phyloP scores from a whole-genome alignment of 1,140 invertebrate genomes.

The Sitobion miscanthi region DNA sequence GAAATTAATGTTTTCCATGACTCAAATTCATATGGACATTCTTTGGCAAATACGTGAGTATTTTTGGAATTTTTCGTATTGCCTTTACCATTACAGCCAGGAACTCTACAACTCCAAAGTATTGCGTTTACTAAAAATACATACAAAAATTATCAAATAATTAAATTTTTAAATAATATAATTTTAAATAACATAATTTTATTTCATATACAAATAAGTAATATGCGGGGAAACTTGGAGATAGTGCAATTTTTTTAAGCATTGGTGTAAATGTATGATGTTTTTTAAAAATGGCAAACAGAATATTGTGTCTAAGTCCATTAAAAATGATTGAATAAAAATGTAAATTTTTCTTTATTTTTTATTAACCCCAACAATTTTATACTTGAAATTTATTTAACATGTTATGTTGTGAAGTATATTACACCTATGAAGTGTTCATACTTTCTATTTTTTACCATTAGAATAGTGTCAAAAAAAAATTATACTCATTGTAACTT shows the following conservation, averaged over 20 bases:
- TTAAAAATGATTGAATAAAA: too few species aligned
- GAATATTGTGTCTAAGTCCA: too few species aligned
- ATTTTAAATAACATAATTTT: background rate
- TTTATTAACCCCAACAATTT: too few species aligned
- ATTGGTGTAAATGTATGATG: background rate
- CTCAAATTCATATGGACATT: conserved; percentile 42
- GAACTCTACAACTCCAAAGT: background rate
- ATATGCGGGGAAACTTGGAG: too few species aligned
- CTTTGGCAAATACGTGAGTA: conserved; percentile 2
- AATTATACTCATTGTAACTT: too few species aligned
- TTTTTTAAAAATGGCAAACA: background rate
- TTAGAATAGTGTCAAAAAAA: too few species aligned
- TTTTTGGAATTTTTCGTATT: background rate
- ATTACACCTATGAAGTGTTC: too few species aligned
- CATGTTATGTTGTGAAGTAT: too few species aligned
- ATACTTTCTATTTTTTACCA: too few species aligned
- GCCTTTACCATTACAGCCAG: conserved; percentile 40
- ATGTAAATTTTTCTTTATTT: too few species aligned
- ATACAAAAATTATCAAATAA: background rate
- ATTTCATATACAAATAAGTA: background rate
- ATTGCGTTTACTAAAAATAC: background rate
- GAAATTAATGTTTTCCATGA: conserved; percentile 12
- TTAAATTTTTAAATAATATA: background rate
- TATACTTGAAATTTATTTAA: too few species aligned
- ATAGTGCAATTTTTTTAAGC: too few species aligned